Percentiles rank a stretch among this genome's conserved stretches.
Evolutionary conservation across 2,888 invertebrate species (phyloP).

Genomic region (Amblyjoppa proteus): DNA sequence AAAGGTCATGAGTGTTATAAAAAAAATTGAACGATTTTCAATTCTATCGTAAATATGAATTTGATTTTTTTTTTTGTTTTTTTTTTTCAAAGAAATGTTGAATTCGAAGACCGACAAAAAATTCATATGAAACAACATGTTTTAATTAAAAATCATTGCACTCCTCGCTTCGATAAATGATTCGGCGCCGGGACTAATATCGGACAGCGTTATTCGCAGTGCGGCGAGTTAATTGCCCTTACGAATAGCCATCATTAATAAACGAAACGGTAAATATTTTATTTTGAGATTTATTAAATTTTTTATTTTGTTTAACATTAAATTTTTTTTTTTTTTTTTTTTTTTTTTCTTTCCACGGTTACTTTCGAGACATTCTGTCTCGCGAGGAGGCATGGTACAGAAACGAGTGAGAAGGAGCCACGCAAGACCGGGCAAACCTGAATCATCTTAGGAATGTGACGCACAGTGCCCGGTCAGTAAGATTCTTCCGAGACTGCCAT

Average conservation of each 20-base stretch:
- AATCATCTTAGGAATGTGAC: conserved; percentile 77
- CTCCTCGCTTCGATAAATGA: not conserved
- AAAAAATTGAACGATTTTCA: too few species aligned
- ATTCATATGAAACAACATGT: too few species aligned
- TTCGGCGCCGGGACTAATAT: not conserved
- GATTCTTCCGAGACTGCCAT: conserved; percentile 44
- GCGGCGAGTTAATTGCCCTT: not conserved
- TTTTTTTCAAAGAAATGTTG: too few species aligned
- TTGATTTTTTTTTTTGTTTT: too few species aligned
- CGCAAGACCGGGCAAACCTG: conserved; percentile 69
- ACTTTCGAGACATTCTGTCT: conserved; percentile 44
- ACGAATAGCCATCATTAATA: not conserved
- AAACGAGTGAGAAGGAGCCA: conserved; percentile 41
- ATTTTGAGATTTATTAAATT: too few species aligned
- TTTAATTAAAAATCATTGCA: not conserved
- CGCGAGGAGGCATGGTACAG: conserved; percentile 43
- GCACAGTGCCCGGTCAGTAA: conserved; percentile 66
- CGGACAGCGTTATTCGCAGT: not conserved
- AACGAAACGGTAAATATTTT: too few species aligned
- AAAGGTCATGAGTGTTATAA: too few species aligned
- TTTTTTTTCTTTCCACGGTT: not conserved
- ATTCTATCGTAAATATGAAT: too few species aligned
- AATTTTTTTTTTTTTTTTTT: not conserved
- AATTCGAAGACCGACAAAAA: too few species aligned
- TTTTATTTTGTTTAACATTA: too few species aligned